Evolutionary conservation across 2,797 vertebrate genomes (phyloP), one percentile per base, ranked within the genome.

Genomic region (Sebastolobus alascanus): DNA sequence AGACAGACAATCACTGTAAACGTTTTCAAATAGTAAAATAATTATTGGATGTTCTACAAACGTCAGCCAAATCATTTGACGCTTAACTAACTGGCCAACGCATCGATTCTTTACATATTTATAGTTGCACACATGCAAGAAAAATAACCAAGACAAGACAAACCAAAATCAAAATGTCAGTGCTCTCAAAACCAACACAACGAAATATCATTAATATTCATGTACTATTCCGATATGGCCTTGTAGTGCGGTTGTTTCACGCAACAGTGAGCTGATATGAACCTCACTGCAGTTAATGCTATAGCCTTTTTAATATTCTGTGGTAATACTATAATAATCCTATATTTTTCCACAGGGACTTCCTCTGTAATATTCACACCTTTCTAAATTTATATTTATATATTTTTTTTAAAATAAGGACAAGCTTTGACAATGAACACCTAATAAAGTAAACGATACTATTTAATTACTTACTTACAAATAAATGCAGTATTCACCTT

Each of bases 21-120:
- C 58, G 50, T 72, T 77, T 87, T 81, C 27, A 67, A 89, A 84
- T 84, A 37, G 64, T 89, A 84, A 75, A 90, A 92, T 84, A 90
- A 91, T 91, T 83, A 90, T 77, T 82, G 77, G 70, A 86, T 74
- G 79, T 69, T 59, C 72, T 70, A 56, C 68, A 89, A 80, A 89
- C 33, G 69, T 16, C 59, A 71, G 61, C 38, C 72, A 84, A 67
- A 75, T 84, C 52, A 86, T 78, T 70, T 74, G 56, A 10, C 52
- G 64, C 35, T 52, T 70, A 29, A 82, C 71, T 81, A 75, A 79
- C 31, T 81, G 75, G 3, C 3, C 77, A 75, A 33, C 81, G 20
- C 55, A 75, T 76, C 13, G 22, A 64, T 31, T 67, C 16, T 76
- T 67, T 79, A 38, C 38, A 37, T 66, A 73, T 80, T 77, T 80